phyloP scores from a whole-genome alignment of 2,113 vertebrate species.

The Phyllopteryx taeniolatus region DNA sequence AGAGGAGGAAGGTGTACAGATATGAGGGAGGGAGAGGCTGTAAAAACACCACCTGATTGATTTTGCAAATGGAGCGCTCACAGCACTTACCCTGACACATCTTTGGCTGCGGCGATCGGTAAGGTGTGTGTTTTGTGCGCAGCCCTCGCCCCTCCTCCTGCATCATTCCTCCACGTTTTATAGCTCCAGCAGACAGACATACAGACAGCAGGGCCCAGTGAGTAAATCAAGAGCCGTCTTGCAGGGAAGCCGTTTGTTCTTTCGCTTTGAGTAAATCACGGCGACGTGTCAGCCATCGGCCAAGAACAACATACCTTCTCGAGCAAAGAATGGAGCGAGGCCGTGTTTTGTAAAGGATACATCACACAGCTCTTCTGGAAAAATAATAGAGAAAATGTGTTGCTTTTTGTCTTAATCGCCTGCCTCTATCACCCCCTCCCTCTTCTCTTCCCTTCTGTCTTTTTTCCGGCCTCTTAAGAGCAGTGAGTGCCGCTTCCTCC shows the following conservation, averaged over 20 bases:
- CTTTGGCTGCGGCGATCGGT: slow-evolving; percentile 38
- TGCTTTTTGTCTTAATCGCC: neutral
- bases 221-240: slow-evolving; percentile 41
- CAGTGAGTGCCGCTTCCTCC: slow-evolving; percentile 41
- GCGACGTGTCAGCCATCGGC: slow-evolving; percentile 15
- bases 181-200: slow-evolving; percentile 25
- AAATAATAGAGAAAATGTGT: slow-evolving; percentile 14
- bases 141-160: neutral
- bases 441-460: neutral
- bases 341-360: slow-evolving; percentile 61
- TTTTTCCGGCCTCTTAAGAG: slow-evolving; percentile 19
- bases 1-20: slow-evolving; percentile 37
- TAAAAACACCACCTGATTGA: slow-evolving; percentile 78
- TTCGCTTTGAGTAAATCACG: slow-evolving; percentile 41
- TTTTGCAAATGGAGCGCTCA: slow-evolving; percentile 76
- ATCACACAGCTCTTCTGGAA: slow-evolving; percentile 49
- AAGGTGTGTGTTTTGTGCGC: slow-evolving; percentile 15
- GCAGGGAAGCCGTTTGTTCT: slow-evolving; percentile 37
- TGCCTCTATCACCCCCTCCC: neutral
- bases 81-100: slow-evolving; percentile 56
- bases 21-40: slow-evolving; percentile 40
- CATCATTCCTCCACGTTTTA: slow-evolving; percentile 17
- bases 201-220: slow-evolving; percentile 23
- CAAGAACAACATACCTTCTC: slow-evolving; percentile 68
- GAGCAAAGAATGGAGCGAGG: slow-evolving; percentile 48